Evolutionary conservation across 2,888 invertebrate species (phyloP).

Genomic region (Trichogramma evanescens): DNA sequence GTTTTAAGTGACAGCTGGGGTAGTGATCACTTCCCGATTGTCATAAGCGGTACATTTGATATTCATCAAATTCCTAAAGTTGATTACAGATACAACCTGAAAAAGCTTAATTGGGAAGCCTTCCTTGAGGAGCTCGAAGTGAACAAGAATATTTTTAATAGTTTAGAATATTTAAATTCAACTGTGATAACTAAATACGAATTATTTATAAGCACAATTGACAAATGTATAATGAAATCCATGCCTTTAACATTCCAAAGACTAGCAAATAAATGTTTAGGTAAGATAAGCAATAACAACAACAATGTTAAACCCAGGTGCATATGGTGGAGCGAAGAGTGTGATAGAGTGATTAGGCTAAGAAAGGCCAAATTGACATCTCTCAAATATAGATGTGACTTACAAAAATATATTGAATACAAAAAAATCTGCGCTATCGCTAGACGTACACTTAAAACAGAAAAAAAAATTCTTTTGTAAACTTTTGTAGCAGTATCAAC

Average conservation of each 20-base stretch:
- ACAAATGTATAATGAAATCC: no score
- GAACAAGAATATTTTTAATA: not conserved
- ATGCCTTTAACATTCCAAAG: no score
- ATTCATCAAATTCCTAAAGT: not conserved
- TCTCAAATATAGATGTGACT: no score
- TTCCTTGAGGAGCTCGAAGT: not conserved
- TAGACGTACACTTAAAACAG: no score
- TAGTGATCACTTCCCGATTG: slow-evolving; percentile 7
- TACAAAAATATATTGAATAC: no score
- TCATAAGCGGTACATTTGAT: not conserved
- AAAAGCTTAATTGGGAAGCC: not conserved
- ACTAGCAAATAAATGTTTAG: not conserved
- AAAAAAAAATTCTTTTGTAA: no score
- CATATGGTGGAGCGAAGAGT: slow-evolving; percentile 22
- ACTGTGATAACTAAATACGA: not conserved
- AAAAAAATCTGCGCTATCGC: no score
- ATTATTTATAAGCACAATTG: not conserved
- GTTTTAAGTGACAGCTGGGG: slow-evolving; percentile 1
- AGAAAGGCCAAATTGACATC: no score
- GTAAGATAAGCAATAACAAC: not conserved
- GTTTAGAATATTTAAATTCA: not conserved
- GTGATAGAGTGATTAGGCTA: slow-evolving; percentile 7
- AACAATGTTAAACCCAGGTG: not conserved
- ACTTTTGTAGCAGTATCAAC: no score
- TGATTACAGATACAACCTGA: slow-evolving; percentile 1